Conservation (phyloP, 2,888 invertebrate genomes). For the Rhagophthalmus giganteus region DNA sequence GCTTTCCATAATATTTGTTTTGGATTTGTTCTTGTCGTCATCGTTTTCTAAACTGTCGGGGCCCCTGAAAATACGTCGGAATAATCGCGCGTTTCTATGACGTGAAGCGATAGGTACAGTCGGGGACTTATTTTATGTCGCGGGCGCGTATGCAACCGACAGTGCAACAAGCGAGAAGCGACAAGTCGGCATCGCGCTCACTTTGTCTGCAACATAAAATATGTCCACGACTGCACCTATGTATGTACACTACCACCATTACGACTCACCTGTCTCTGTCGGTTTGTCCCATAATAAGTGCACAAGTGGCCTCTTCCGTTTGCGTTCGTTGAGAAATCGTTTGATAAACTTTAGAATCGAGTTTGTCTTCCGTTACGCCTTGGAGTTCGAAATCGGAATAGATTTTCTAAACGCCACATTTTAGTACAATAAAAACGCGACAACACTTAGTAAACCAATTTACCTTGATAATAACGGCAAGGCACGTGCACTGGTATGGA, state of each 20-base stretch:
- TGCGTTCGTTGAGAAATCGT: slow-evolving; percentile 91
- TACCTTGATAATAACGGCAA: slow-evolving; percentile 94
- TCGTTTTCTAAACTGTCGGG: slow-evolving; percentile 60
- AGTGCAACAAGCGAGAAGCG: too few relatives aligned
- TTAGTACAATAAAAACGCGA: too few relatives aligned
- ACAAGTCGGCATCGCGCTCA: too few relatives aligned
- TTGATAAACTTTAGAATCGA: slow-evolving; percentile 95
- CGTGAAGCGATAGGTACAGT: too few relatives aligned
- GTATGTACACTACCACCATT: too few relatives aligned
- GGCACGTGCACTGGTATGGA: slow-evolving; percentile 95
- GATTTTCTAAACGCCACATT: slow-evolving; percentile 74
- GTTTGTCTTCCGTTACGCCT: slow-evolving; percentile 95
- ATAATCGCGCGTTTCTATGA: too few relatives aligned
- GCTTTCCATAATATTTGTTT: slow-evolving; percentile 63
- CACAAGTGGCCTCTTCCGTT: slow-evolving; percentile 94
- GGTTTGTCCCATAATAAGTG: slow-evolving; percentile 78
- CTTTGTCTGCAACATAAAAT: too few relatives aligned
- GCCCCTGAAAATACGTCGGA: slow-evolving; percentile 39
- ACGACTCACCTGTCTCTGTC: slow-evolving; percentile 58
- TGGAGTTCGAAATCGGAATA: slow-evolving; percentile 99
- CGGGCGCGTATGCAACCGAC: too few relatives aligned
- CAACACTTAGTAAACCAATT: too few relatives aligned
- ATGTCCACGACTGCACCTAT: too few relatives aligned
- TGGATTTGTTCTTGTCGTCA: slow-evolving; percentile 62
- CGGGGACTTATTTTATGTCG: too few relatives aligned